Percentiles rank a stretch among this genome's conserved stretches.
Evolutionary conservation across 2,797 vertebrate genomes (phyloP).

Genomic region (Mus spretus): DNA sequence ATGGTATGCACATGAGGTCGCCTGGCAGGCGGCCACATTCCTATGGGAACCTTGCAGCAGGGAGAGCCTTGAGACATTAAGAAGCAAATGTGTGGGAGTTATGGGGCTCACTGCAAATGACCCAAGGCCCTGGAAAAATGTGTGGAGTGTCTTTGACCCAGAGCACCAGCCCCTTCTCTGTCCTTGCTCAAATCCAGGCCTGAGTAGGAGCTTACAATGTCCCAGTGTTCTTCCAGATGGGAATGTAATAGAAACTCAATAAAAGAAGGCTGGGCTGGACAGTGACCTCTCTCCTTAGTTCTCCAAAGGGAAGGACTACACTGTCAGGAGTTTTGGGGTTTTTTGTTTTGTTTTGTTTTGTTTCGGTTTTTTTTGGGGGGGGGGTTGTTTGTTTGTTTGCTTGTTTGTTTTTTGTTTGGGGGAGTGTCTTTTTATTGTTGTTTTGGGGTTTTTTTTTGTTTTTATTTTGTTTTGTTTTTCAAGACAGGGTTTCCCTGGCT

Average conservation of each 20-base stretch:
- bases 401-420: background rate
- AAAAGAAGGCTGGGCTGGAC: background rate
- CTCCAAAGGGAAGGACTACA: background rate
- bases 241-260: constrained; percentile 7
- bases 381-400: background rate
- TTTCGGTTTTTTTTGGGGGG: background rate
- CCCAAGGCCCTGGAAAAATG: constrained; percentile 86
- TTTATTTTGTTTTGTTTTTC: background rate
- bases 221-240: constrained; percentile 70
- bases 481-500: no score
- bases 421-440: no score
- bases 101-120: constrained; percentile 87
- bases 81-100: constrained; percentile 88
- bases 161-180: constrained; percentile 65
- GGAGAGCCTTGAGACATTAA: constrained; percentile 87
- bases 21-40: constrained; percentile 91
- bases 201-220: constrained; percentile 57
- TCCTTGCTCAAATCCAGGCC: constrained; percentile 62
- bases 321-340: background rate
- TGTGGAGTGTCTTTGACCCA: constrained; percentile 76
- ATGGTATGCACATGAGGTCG: constrained; percentile 91
- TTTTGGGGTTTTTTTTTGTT: no score
- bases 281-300: background rate
- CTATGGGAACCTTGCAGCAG: constrained; percentile 90
- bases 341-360: background rate